A percentile compares a stretch with the other conserved stretches of the same genome.
Evolutionary conservation across 2,797 vertebrate species (phyloP).

Genomic region (Clarias pachynema): DNA sequence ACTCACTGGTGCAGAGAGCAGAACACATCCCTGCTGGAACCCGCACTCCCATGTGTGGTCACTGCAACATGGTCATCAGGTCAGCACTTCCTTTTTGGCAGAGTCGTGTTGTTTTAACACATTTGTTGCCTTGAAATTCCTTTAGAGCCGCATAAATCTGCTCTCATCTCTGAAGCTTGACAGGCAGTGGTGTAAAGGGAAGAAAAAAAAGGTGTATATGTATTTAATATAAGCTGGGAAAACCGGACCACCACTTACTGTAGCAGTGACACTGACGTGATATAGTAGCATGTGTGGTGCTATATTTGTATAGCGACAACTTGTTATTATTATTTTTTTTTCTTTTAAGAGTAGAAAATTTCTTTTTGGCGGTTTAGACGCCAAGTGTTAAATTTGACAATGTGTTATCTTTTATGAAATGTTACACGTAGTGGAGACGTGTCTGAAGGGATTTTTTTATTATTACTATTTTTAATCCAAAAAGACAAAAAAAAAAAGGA

Average conservation of each 20-base stretch:
- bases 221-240: neutral
- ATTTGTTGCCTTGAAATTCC: neutral
- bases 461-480: too few relatives aligned
- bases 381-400: too few relatives aligned
- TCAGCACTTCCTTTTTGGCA: slow-evolving; percentile 55
- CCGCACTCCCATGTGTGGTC: slow-evolving; percentile 92
- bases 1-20: slow-evolving; percentile 89
- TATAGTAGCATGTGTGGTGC: neutral
- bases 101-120: slow-evolving; percentile 20
- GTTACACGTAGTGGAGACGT: too few relatives aligned
- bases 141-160: neutral
- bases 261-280: neutral
- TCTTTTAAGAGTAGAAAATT: neutral
- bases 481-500: too few relatives aligned
- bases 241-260: too few relatives aligned
- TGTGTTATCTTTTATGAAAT: too few relatives aligned
- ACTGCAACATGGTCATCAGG: slow-evolving; percentile 93
- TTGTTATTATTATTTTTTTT: neutral
- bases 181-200: too few relatives aligned
- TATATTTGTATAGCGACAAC: neutral
- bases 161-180: neutral
- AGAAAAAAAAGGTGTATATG: neutral
- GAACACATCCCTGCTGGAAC: slow-evolving; percentile 93
- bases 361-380: too few relatives aligned
- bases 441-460: too few relatives aligned